Evolutionary conservation across 1,140 invertebrate species (phyloP).

Genomic region (Cotesia glomerata): DNA sequence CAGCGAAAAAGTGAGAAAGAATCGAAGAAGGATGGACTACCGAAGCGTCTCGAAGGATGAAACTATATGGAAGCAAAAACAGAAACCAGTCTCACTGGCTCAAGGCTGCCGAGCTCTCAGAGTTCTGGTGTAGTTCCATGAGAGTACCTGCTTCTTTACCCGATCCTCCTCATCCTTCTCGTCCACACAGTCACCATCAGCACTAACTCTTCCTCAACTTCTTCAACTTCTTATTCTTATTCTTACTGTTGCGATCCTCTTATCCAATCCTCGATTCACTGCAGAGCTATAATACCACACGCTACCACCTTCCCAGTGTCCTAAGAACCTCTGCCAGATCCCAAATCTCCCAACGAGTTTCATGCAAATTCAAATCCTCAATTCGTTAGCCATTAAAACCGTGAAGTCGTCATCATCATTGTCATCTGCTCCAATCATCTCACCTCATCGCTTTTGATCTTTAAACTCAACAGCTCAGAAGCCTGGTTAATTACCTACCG

Average conservation of each 20-base stretch:
- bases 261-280: slow-evolving; percentile 10
- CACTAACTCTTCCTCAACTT: slow-evolving; percentile 19
- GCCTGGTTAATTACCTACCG: slow-evolving; percentile 4
- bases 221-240: slow-evolving; percentile 38
- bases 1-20: slow-evolving; percentile 37
- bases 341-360: slow-evolving; percentile 45
- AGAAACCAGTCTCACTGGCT: slow-evolving; percentile 65
- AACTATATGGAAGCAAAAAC: slow-evolving; percentile 62
- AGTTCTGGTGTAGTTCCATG: slow-evolving; percentile 29
- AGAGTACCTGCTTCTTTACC: slow-evolving; percentile 39
- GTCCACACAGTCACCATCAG: not conserved
- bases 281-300: not conserved
- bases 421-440: slow-evolving; percentile 1
- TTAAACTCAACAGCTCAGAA: not conserved
- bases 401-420: slow-evolving; percentile 27
- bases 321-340: not conserved
- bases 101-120: slow-evolving; percentile 56
- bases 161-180: not conserved
- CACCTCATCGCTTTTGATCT: not conserved
- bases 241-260: slow-evolving; percentile 17
- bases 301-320: slow-evolving; percentile 15
- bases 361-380: slow-evolving; percentile 55
- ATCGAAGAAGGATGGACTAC: slow-evolving; percentile 56
- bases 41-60: slow-evolving; percentile 59
- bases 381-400: slow-evolving; percentile 27